Evolutionary conservation across 2,888 invertebrate genomes (phyloP).

Genomic region (Alcis repandata): DNA sequence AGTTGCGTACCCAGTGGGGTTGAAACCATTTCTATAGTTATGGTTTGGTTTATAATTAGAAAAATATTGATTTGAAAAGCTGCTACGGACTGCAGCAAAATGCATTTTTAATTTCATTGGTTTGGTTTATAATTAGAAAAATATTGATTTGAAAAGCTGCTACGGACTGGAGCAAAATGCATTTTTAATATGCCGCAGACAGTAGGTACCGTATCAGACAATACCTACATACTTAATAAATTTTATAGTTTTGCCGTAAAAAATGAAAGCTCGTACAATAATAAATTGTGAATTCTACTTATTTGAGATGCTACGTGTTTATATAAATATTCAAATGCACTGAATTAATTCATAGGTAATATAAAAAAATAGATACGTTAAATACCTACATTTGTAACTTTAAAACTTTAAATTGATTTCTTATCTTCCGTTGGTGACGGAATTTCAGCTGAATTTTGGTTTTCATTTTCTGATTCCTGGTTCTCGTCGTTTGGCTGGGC

Average conservation of each 20-base stretch:
- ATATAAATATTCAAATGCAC: not conserved
- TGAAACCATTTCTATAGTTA: not conserved
- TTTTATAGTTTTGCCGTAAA: no score
- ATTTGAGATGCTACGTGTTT: not conserved
- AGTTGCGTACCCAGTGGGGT: not conserved
- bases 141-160: conserved; percentile 13
- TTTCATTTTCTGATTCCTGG: conserved; percentile 24
- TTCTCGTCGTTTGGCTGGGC: conserved; percentile 38
- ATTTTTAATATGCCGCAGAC: no score
- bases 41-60: not conserved
- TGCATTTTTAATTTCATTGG: not conserved
- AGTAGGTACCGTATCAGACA: no score
- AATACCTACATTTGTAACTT: not conserved
- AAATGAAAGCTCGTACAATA: not conserved
- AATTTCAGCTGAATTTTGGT: conserved; percentile 28
- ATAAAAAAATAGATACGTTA: not conserved
- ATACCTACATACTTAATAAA: no score
- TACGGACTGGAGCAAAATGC: not conserved
- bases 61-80: conserved; percentile 12
- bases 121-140: not conserved
- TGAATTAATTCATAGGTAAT: not conserved
- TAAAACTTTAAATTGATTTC: conserved; percentile 62
- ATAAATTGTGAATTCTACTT: not conserved
- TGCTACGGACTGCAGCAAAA: not conserved
- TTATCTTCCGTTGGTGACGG: conserved; percentile 55